Evolutionary conservation across 1,140 invertebrate species (phyloP).

Genomic region (Spodoptera frugiperda): DNA sequence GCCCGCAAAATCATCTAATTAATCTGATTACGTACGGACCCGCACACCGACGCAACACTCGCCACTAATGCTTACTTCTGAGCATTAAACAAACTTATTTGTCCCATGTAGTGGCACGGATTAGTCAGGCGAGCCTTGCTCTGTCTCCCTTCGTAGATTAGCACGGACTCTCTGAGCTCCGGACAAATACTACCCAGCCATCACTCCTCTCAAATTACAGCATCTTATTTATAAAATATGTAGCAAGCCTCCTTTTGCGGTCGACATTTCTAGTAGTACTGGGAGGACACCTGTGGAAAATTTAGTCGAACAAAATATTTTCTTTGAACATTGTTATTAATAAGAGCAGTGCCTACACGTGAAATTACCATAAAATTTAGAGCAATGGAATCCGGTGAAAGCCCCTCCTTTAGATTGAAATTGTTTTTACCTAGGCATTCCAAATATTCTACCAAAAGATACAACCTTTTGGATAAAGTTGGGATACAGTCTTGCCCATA

Average conservation of each 20-base stretch:
- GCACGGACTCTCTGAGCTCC: conserved; percentile 41
- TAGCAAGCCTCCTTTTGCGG: not conserved
- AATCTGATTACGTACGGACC: conserved; percentile 82
- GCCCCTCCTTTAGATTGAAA: conserved; percentile 38
- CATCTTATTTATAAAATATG: conserved; percentile 41
- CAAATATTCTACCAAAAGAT: conserved; percentile 46
- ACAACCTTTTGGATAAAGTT: conserved; percentile 49
- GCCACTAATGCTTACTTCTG: conserved; percentile 77
- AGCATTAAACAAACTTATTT: conserved; percentile 81
- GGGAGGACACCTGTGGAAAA: not conserved
- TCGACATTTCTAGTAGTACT: not conserved
- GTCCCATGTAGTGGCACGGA: conserved; percentile 73
- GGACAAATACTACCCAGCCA: conserved; percentile 45
- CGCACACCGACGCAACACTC: conserved; percentile 73
- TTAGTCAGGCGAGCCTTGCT: conserved; percentile 62
- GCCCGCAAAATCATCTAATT: conserved; percentile 84
- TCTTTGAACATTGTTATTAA: not conserved
- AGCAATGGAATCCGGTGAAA: conserved; percentile 27
- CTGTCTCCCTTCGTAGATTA: conserved; percentile 52
- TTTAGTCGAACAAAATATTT: conserved; percentile 5
- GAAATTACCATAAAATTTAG: conserved; percentile 24
- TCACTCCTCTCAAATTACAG: conserved; percentile 48
- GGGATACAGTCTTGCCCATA: conserved; percentile 48
- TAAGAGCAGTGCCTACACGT: not conserved
- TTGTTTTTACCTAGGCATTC: conserved; percentile 49